Conservation (phyloP, 2,888 invertebrate species). For the Aelia acuminata region DNA sequence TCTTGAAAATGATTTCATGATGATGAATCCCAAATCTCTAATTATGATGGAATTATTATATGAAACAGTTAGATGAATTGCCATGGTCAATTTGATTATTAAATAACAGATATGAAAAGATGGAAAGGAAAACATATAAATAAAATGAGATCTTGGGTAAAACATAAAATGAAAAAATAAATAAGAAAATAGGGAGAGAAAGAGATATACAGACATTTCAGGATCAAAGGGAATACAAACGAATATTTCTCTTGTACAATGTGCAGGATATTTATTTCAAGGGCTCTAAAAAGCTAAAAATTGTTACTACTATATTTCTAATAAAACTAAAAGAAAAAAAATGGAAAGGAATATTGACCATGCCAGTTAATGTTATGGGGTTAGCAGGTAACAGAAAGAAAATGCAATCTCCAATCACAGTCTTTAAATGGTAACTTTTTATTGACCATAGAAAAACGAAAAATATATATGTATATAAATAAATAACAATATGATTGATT, state of each 20-base stretch:
- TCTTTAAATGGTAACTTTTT: constrained; percentile 66
- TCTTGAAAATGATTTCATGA: not conserved
- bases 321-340: not conserved
- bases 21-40: not conserved
- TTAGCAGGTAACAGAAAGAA: constrained; percentile 63
- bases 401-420: constrained; percentile 65
- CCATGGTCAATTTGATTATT: constrained; percentile 41
- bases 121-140: not conserved
- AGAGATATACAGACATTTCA: not conserved
- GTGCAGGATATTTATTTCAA: constrained; percentile 24
- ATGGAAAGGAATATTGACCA: constrained; percentile 61
- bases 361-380: constrained; percentile 64
- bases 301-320: not conserved
- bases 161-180: constrained; percentile 17
- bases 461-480: constrained; percentile 53
- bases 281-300: not conserved
- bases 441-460: constrained; percentile 65
- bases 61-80: constrained; percentile 43
- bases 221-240: constrained; percentile 21
- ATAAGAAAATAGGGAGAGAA: not conserved
- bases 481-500: constrained; percentile 59
- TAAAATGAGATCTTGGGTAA: not conserved
- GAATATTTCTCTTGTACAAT: not conserved
- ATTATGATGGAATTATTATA: constrained; percentile 19
- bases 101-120: not conserved